Percentiles rank a stretch among this genome's conserved stretches.
These are phyloP conservation scores for Gallinago media DNA, from an alignment of 2,113 vertebrate genomes.

Conservation along the genomic window DNA sequence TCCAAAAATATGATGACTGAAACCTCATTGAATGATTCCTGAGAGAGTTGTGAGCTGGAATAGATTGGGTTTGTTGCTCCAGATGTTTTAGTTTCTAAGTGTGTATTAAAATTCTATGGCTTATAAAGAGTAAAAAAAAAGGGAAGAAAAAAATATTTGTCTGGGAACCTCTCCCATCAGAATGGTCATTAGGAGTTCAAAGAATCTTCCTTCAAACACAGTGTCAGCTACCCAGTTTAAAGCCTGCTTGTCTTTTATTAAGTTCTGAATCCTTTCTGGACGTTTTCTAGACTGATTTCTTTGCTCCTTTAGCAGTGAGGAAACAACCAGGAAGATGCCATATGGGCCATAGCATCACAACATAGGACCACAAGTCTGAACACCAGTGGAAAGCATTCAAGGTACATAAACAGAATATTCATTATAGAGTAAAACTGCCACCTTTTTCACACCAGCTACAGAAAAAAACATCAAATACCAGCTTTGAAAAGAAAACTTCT, in stretches of 20 bases:
- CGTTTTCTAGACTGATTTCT: background rate
- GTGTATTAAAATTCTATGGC: background rate
- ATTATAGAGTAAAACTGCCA: background rate
- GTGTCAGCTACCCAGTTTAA: background rate
- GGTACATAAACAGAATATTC: background rate
- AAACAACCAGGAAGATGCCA: background rate
- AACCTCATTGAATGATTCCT: background rate
- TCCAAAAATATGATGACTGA: background rate
- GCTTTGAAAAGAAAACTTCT: background rate
- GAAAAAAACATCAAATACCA: background rate
- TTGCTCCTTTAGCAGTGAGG: background rate
- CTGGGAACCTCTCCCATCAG: background rate
- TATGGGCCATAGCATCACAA: background rate
- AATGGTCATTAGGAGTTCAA: background rate
- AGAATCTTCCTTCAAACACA: background rate
- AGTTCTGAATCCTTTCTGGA: background rate
- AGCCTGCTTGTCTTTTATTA: background rate
- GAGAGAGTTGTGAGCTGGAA: background rate
- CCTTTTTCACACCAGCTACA: background rate
- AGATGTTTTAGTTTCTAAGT: background rate
- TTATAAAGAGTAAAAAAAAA: background rate
- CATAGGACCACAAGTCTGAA: background rate
- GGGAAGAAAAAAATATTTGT: background rate
- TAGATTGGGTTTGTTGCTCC: background rate
- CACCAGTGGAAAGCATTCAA: background rate